A percentile compares a stretch with the other conserved stretches of the same genome.
Evolutionary conservation across 2,888 invertebrate species (phyloP).

Genomic region (Scotopteryx bipunctaria): DNA sequence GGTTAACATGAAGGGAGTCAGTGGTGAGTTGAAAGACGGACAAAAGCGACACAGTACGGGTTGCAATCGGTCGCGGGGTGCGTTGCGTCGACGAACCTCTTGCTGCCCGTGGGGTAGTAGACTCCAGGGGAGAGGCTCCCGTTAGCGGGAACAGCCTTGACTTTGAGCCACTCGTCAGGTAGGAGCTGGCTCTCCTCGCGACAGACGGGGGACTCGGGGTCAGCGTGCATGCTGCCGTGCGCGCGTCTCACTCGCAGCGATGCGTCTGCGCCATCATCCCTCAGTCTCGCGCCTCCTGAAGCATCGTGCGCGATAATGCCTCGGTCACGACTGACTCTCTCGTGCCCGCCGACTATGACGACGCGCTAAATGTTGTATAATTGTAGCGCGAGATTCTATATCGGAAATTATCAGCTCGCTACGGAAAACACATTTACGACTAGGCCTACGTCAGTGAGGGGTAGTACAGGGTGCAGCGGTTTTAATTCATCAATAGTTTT

Average conservation of each 20-base stretch:
- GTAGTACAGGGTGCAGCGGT: conserved; percentile 58
- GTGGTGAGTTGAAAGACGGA: conserved; percentile 48
- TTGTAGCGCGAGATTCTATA: conserved; percentile 79
- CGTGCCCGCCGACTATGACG: conserved; percentile 60
- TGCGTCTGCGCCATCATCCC: conserved; percentile 70
- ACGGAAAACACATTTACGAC: conserved; percentile 74
- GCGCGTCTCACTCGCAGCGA: conserved; percentile 59
- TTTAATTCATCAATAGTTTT: conserved; percentile 1
- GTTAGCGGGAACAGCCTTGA: conserved; percentile 68
- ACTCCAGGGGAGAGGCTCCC: conserved; percentile 79
- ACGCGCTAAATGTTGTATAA: conserved; percentile 79
- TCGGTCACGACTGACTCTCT: conserved; percentile 76
- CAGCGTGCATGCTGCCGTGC: conserved; percentile 73
- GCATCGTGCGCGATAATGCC: conserved; percentile 80
- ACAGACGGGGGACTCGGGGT: conserved; percentile 77
- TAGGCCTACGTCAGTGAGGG: conserved; percentile 64
- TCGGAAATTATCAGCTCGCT: conserved; percentile 76
- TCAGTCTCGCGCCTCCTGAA: conserved; percentile 69
- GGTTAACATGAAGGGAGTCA: conserved; percentile 39
- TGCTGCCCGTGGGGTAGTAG: conserved; percentile 77
- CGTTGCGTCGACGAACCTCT: conserved; percentile 75
- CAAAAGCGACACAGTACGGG: conserved; percentile 76
- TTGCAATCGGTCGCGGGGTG: conserved; percentile 60
- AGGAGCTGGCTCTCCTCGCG: conserved; percentile 78
- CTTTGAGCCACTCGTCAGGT: conserved; percentile 79